Evolutionary conservation across 2,797 vertebrate genomes (phyloP).

Genomic region (Halcyon chelicuti): DNA sequence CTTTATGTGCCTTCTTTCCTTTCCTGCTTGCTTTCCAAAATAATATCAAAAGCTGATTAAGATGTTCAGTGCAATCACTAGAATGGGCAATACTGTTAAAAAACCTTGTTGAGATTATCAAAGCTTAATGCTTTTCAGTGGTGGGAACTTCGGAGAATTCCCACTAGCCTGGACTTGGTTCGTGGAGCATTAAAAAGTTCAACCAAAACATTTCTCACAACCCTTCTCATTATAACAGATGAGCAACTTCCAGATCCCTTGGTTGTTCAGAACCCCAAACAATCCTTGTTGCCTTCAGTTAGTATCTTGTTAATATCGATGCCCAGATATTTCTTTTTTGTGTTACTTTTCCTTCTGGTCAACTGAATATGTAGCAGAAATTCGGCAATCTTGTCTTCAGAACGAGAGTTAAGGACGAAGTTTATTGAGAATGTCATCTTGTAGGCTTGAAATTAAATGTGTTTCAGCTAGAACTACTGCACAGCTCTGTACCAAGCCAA

Average conservation of each 20-base stretch:
- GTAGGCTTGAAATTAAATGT: constrained; percentile 13
- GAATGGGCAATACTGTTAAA: neutral
- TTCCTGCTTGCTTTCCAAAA: neutral
- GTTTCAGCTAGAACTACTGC: neutral
- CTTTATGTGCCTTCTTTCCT: neutral
- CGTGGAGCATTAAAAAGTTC: neutral
- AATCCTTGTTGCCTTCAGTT: neutral
- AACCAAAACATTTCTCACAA: neutral
- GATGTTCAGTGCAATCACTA: neutral
- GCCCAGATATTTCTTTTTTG: neutral
- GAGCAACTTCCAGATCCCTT: neutral
- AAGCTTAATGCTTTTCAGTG: neutral
- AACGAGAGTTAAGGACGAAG: neutral
- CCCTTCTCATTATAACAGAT: neutral
- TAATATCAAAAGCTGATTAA: neutral
- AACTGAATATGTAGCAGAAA: neutral
- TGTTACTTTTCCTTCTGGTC: neutral
- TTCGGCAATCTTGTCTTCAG: neutral
- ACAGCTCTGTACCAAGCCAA: neutral
- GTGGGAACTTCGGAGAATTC: neutral
- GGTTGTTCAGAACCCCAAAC: neutral
- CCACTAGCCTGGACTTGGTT: neutral
- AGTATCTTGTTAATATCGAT: neutral
- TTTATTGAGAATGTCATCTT: neutral
- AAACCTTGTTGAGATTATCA: neutral